phyloP scores from a whole-genome alignment of 2,888 invertebrate genomes.

The Zaprionus bogoriensis region DNA sequence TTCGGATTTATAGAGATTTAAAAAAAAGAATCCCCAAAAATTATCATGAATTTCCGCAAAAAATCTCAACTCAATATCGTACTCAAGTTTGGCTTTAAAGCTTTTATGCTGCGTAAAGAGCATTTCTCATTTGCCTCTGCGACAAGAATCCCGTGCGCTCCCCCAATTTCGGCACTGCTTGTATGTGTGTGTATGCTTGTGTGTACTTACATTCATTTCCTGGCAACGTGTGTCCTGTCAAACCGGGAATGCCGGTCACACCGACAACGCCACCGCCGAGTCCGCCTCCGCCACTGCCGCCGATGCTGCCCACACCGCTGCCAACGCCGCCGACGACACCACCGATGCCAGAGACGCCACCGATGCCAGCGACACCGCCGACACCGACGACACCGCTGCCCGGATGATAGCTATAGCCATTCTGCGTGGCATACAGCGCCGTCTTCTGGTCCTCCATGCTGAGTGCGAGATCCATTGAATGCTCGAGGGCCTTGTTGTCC shows the following conservation, averaged over 20 bases:
- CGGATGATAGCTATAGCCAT: slow-evolving; percentile 93
- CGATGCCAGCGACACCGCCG: slow-evolving; percentile 39
- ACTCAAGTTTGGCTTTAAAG: too few relatives aligned
- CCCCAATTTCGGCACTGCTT: not conserved
- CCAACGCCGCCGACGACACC: slow-evolving; percentile 36
- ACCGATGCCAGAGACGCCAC: slow-evolving; percentile 45
- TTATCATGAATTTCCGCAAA: too few relatives aligned
- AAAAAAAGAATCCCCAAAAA: too few relatives aligned
- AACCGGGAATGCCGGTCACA: slow-evolving; percentile 83
- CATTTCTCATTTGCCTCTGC: too few relatives aligned
- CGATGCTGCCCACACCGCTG: slow-evolving; percentile 38
- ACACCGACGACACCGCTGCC: slow-evolving; percentile 84
- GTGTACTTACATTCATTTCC: slow-evolving; percentile 90
- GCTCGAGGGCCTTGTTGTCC: slow-evolving; percentile 96
- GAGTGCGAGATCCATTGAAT: slow-evolving; percentile 92
- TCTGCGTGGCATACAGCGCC: slow-evolving; percentile 91
- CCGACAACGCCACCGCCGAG: slow-evolving; percentile 49
- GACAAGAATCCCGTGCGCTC: too few relatives aligned
- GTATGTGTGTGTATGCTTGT: slow-evolving; percentile 21
- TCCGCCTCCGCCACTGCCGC: slow-evolving; percentile 31
- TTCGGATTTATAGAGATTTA: too few relatives aligned
- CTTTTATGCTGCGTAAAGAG: too few relatives aligned
- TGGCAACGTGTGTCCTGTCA: slow-evolving; percentile 87
- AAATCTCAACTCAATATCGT: too few relatives aligned
- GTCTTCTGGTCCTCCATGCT: slow-evolving; percentile 94